Conservation (phyloP, 2,888 invertebrate genomes). For the Drosophila anceps region DNA sequence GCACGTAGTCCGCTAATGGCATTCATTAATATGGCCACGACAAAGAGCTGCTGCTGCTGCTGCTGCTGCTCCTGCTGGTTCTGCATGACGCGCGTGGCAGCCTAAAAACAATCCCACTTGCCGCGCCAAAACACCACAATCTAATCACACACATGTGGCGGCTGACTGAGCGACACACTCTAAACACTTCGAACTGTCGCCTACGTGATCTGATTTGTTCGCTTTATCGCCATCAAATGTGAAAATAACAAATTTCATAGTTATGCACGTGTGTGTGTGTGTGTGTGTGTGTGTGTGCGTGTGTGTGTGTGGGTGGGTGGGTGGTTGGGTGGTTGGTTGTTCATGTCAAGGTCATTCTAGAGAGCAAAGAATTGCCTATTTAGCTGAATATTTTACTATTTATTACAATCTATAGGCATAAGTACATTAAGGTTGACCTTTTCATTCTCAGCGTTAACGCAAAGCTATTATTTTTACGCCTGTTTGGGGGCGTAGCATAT, state of each 20-base stretch:
- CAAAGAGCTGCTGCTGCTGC: slow-evolving; percentile 18
- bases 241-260: slow-evolving; percentile 36
- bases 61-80: slow-evolving; percentile 9
- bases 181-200: slow-evolving; percentile 41
- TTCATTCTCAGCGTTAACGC: neutral
- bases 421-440: neutral
- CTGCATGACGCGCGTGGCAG: slow-evolving; percentile 29
- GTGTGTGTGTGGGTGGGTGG: neutral
- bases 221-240: slow-evolving; percentile 10
- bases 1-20: slow-evolving; percentile 56
- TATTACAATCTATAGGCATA: neutral
- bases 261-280: neutral
- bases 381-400: neutral
- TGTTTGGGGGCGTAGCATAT: neutral
- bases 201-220: slow-evolving; percentile 58
- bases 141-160: slow-evolving; percentile 36
- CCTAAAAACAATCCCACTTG: slow-evolving; percentile 4
- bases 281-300: neutral
- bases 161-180: neutral
- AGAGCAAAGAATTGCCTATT: neutral
- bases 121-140: slow-evolving; percentile 13
- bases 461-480: neutral
- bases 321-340: neutral
- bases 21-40: slow-evolving; percentile 57
- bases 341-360: neutral